Base-by-base conservation (phyloP, 2,797 vertebrate species). In the Sebastes taczanowskii region DNA sequence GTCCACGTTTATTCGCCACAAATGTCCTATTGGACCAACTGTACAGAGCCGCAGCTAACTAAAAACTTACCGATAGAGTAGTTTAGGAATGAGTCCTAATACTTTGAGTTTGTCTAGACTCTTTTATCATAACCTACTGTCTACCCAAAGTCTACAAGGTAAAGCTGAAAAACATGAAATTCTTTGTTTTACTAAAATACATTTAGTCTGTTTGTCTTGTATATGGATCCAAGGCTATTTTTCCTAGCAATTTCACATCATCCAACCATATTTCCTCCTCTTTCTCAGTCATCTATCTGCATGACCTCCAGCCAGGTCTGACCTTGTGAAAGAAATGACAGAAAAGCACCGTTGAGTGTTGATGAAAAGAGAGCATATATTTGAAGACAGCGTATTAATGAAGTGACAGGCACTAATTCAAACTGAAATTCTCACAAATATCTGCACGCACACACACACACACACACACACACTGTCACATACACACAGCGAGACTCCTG, bases 331-430 rank as follows among this genome's bases (percentile, higher is more conserved):
- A 55, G 71, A 84, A 82, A 90, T 84, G 59, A 83, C 63, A 70
- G 60, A 81, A 86, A 86, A 85, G 61, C 60, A 34, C 71, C 59
- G 18, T 6, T 34, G 78, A 82, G 80, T 64, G 84, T 76, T 81
- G 84, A 93, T 88, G 87, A 91, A 89, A 84, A 72, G 74, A 58
- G 59, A 73, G 82, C 85, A 72, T 89, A 77, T 84, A 85, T 91
- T 83, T 89, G 86, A 90, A 82, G 80, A 83, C 46, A 29, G 59
- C 32, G 23, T 76, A 86, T 88, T 92, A 90, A 91, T 88, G 86
- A 91, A 72, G 70, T 81, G 89, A 88, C 86, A 77, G 78, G 82
- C 84, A 62, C 83, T 93, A 92, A 95, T 91, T 91, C 81, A 90
- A 89, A 84, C 62, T 80, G 86, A 91, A 89, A 81, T 72, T 58